These are phyloP conservation scores for Monomorium pharaonis DNA, from an alignment of 1,140 invertebrate species.

Conservation along the genomic window DNA sequence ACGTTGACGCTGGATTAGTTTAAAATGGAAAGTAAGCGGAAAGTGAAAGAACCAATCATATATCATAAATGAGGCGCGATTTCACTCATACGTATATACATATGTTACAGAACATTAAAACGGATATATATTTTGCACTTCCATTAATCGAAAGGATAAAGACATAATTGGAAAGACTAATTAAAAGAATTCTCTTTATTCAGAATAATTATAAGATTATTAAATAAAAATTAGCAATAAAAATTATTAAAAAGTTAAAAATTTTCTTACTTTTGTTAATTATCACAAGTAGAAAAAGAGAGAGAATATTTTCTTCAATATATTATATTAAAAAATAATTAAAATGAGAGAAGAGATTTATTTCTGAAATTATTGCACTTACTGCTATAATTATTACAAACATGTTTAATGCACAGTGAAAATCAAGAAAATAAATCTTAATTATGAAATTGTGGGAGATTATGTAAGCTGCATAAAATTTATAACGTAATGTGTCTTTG, in stretches of 20 bases:
- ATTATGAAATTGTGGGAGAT: not conserved
- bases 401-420: not conserved
- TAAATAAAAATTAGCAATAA: not conserved
- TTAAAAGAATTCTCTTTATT: not conserved
- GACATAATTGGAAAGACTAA: not conserved
- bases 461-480: not conserved
- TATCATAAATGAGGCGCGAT: constrained; percentile 43
- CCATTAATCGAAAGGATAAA: constrained; percentile 10
- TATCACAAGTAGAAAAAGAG: not conserved
- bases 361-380: not conserved
- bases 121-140: constrained; percentile 20
- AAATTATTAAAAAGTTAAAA: not conserved
- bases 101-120: not conserved
- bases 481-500: not conserved
- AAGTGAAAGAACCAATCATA: constrained; percentile 71
- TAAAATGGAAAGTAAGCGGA: constrained; percentile 72
- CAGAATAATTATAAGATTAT: not conserved
- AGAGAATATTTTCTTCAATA: not conserved
- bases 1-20: constrained; percentile 33
- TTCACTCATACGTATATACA: constrained; percentile 54
- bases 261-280: not conserved
- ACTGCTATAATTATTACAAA: not conserved
- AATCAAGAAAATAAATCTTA: not conserved
- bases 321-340: not conserved
- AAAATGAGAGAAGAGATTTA: not conserved